These are phyloP conservation scores for Phortica variegata DNA, from an alignment of 1,140 invertebrate genomes.

Conservation along the genomic window DNA sequence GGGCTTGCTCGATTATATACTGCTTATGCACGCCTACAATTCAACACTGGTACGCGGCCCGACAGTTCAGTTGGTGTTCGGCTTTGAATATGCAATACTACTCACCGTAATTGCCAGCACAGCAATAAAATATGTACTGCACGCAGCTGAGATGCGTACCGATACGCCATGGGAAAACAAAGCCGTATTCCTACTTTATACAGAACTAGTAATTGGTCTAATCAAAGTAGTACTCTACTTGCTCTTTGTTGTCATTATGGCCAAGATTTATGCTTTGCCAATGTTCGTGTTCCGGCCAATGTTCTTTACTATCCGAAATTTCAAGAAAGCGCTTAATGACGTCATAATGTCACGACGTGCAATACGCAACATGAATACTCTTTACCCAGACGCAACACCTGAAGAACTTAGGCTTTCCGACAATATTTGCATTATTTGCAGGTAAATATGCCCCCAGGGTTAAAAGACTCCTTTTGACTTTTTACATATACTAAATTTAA, in stretches of 20 bases:
- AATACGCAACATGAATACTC: slow-evolving; percentile 96
- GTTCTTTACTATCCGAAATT: slow-evolving; percentile 96
- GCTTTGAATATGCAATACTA: slow-evolving; percentile 98
- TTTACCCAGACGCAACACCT: slow-evolving; percentile 93
- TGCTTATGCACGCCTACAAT: slow-evolving; percentile 93
- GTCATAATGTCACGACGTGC: slow-evolving; percentile 95
- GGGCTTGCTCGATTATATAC: slow-evolving; percentile 80
- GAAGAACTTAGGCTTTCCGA: slow-evolving; percentile 93
- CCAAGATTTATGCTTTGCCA: slow-evolving; percentile 95
- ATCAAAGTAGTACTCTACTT: slow-evolving; percentile 90
- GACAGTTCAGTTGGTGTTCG: slow-evolving; percentile 97
- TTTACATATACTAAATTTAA: background rate
- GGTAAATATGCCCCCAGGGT: no score
- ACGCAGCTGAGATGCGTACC: slow-evolving; percentile 90
- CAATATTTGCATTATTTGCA: slow-evolving; percentile 98
- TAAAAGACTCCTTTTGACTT: background rate
- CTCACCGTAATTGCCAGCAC: slow-evolving; percentile 93
- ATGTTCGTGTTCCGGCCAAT: slow-evolving; percentile 98
- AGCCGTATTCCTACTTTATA: slow-evolving; percentile 94
- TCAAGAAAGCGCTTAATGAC: slow-evolving; percentile 98
- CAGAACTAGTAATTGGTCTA: slow-evolving; percentile 91
- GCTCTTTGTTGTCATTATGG: slow-evolving; percentile 94
- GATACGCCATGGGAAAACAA: slow-evolving; percentile 99
- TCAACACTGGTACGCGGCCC: slow-evolving; percentile 93
- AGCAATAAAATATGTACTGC: slow-evolving; percentile 91